These are phyloP conservation scores for Ursus arctos DNA, from an alignment of 2,113 vertebrate species.

Conservation along the genomic window DNA sequence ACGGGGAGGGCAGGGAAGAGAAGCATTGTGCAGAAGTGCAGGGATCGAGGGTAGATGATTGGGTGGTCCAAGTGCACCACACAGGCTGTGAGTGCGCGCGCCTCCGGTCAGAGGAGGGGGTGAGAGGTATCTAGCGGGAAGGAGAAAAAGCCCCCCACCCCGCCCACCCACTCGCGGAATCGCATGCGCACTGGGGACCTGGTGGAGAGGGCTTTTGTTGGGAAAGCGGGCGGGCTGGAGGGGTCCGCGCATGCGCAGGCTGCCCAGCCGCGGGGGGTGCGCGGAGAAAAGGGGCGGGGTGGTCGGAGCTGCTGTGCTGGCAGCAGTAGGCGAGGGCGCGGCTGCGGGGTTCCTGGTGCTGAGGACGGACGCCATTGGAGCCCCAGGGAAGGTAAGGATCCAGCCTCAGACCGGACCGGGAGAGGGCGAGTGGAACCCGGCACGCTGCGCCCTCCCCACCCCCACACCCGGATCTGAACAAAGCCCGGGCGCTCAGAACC, in stretches of 20 bases:
- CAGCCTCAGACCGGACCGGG: background rate
- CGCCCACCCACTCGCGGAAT: background rate
- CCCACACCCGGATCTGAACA: background rate
- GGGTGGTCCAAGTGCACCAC: background rate
- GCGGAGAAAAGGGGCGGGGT: constrained; percentile 70
- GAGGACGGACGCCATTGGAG: constrained; percentile 72
- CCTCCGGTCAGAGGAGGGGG: background rate
- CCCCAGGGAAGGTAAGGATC: constrained; percentile 71
- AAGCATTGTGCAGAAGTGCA: background rate
- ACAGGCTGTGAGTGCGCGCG: background rate
- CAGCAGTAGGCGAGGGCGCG: constrained; percentile 74
- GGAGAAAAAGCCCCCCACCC: background rate
- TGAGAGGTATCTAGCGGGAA: background rate
- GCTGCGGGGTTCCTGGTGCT: constrained; percentile 68
- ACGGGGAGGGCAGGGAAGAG: background rate
- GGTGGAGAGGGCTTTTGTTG: constrained; percentile 70
- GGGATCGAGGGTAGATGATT: background rate
- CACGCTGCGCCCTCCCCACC: background rate
- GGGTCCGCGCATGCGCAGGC: constrained; percentile 68
- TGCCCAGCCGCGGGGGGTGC: background rate
- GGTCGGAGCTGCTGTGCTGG: constrained; percentile 77
- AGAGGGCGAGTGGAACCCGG: background rate
- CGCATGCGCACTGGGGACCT: constrained; percentile 69
- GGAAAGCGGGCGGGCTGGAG: constrained; percentile 37
- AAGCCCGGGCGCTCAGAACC: background rate